phyloP scores from a whole-genome alignment of 2,113 vertebrate genomes.

The Triplophysa tibetana region DNA sequence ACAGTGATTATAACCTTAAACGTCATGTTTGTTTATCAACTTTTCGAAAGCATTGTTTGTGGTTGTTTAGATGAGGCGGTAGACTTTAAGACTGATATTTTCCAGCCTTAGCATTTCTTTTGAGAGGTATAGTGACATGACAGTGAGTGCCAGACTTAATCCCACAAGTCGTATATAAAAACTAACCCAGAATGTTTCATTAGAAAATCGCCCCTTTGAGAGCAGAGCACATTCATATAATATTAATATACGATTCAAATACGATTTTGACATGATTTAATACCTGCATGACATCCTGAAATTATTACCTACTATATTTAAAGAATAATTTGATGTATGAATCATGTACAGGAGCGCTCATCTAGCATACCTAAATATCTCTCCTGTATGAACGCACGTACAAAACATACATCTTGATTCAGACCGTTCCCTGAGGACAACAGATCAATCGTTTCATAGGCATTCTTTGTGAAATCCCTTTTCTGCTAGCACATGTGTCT shows the following conservation, averaged over 20 bases:
- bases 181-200: not conserved
- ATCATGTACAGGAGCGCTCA: not conserved
- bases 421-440: not conserved
- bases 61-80: no score
- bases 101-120: no score
- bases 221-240: conserved; percentile 15
- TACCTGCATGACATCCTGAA: not conserved
- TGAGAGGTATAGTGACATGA: no score
- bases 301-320: conserved; percentile 27
- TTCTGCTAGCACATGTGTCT: not conserved
- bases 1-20: no score
- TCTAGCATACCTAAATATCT: not conserved
- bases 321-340: conserved; percentile 2
- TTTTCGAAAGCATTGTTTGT: no score
- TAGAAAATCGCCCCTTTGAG: not conserved
- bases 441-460: not conserved
- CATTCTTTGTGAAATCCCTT: not conserved
- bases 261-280: conserved; percentile 14
- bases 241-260: not conserved
- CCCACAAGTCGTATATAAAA: not conserved
- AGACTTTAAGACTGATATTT: no score
- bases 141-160: not conserved
- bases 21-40: no score
- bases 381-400: not conserved
- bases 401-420: not conserved